Evolutionary conservation across 2,888 invertebrate genomes (phyloP), one percentile per base, ranked within the genome.

Genomic region (Slavum lentiscoides): DNA sequence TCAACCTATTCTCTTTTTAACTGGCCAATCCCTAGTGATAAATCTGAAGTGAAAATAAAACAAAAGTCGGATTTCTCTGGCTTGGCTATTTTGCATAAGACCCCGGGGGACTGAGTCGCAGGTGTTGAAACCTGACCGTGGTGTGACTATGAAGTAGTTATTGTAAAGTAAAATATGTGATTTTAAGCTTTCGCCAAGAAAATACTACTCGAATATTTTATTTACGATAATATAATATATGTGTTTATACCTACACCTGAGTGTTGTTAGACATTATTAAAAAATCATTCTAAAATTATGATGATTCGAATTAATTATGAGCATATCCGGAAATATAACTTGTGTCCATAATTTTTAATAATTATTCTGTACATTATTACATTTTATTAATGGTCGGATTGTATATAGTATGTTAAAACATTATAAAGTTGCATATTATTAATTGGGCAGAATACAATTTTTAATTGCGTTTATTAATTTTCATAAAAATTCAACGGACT

Each of bases 1-100:
- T 64, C 23, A 55, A 72, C 70, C 64, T 80, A 64, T 80, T 70
- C 70, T 70, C 70, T 70, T 80, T 80, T 80, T 62, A 80, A 70
- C 70, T 64, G 70, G 70, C 23, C 64, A 80, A 66, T 58, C 80
- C 70, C 62, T 30, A 58, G 64, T 66, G 61, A 80, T 80, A 80
- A 80, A 80, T 80, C 70, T 80, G 70, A 72, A 55, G 72, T 64
- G 53, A 72, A 70, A 80, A 80, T 80, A 80, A 80, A 70, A 80
- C 80, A 70, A 80, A 80, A 80, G 80, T 80, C 62, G 64, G 80
- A 80, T 72, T 64, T 70, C 64, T 80, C 64, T 80, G 53, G 64
- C 39, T 64, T 23, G 69, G 72, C 62, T 80, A 80, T 80, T 75
- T 80, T 80, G 72, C 80, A 80, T 80, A 69, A 62, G 61, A 70